Evolutionary conservation across 2,888 invertebrate species (phyloP).

Genomic region (Hartigia nigra): DNA sequence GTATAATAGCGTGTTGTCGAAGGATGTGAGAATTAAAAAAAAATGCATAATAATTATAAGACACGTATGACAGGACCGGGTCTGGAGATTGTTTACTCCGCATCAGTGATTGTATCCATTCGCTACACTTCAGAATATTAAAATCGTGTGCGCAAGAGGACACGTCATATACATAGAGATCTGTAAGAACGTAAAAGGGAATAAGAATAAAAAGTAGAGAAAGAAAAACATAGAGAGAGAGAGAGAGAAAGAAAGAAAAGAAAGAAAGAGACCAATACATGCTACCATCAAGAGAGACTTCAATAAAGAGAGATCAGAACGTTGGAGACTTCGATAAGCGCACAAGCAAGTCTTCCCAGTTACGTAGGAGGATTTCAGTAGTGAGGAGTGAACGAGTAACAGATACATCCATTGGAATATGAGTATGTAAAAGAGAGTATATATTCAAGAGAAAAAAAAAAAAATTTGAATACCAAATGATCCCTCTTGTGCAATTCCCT

Average conservation of each 20-base stretch:
- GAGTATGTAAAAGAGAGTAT: too few species aligned
- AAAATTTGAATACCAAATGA: constrained; percentile 60
- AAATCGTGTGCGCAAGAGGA: too few species aligned
- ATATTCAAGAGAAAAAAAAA: too few species aligned
- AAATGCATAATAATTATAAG: too few species aligned
- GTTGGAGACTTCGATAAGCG: constrained; percentile 39
- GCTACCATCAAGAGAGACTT: constrained; percentile 23
- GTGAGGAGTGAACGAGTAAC: not conserved
- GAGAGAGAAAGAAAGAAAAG: not conserved
- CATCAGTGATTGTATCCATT: too few species aligned
- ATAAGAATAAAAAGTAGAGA: constrained; percentile 10
- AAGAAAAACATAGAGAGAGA: constrained; percentile 14
- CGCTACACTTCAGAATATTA: too few species aligned
- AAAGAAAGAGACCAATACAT: constrained; percentile 30
- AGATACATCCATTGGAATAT: not conserved
- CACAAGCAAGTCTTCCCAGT: constrained; percentile 36
- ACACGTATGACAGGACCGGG: too few species aligned
- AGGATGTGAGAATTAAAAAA: too few species aligned
- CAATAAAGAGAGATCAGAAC: constrained; percentile 33
- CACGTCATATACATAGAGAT: too few species aligned
- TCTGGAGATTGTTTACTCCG: too few species aligned
- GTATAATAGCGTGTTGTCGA: too few species aligned
- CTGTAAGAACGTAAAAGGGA: not conserved
- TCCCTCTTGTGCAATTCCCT: constrained; percentile 47
- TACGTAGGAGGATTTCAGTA: not conserved